Conservation (phyloP, 1,140 invertebrate genomes). For the Kradibia gibbosae region DNA sequence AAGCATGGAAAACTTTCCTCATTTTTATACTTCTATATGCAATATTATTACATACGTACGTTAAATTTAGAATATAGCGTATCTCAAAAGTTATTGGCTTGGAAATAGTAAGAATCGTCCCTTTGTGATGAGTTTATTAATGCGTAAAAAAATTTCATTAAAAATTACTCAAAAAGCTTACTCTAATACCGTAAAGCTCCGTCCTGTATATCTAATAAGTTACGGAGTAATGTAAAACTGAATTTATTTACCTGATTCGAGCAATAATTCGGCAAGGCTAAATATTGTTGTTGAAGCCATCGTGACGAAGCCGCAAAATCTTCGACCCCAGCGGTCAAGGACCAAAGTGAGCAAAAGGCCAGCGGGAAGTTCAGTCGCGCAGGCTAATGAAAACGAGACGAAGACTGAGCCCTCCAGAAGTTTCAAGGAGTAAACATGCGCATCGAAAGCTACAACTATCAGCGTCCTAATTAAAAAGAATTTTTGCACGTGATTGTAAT, state of each 20-base stretch:
- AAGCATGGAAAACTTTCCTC: not conserved
- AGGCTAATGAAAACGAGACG: constrained; percentile 80
- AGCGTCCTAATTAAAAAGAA: constrained; percentile 72
- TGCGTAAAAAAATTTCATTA: too few relatives aligned
- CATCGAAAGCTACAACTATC: constrained; percentile 78
- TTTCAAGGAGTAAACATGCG: constrained; percentile 79
- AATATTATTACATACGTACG: too few relatives aligned
- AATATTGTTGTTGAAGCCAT: constrained; percentile 73
- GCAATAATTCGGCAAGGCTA: constrained; percentile 70
- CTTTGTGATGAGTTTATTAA: too few relatives aligned
- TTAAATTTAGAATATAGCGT: not conserved
- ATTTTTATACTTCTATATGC: not conserved
- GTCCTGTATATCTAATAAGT: too few relatives aligned
- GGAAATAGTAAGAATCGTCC: too few relatives aligned
- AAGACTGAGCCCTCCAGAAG: constrained; percentile 79
- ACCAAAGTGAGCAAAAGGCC: constrained; percentile 78
- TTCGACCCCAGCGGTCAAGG: constrained; percentile 78
- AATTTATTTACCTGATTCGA: constrained; percentile 59
- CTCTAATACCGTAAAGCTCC: too few relatives aligned
- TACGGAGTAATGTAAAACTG: not conserved
- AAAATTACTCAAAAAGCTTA: too few relatives aligned
- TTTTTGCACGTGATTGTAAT: too few relatives aligned
- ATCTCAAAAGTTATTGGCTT: not conserved
- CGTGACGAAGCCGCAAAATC: constrained; percentile 76
- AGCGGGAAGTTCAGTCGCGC: constrained; percentile 80